A percentile compares a stretch with the other conserved stretches of the same genome.
Conservation (phyloP, 2,888 invertebrate genomes). For the Shargacucullia verbasci region DNA sequence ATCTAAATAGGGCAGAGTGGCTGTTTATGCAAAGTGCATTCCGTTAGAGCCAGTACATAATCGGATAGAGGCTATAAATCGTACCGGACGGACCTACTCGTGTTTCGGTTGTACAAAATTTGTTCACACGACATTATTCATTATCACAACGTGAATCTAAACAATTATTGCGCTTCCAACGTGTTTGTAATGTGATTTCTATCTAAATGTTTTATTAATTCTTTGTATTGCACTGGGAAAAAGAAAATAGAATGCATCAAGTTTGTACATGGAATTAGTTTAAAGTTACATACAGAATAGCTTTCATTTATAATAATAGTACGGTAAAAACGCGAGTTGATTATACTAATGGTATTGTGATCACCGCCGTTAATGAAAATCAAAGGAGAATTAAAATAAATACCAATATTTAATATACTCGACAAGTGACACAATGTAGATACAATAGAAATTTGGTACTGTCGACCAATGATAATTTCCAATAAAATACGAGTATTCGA, state of each 20-base stretch:
- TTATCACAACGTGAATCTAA: constrained; percentile 68
- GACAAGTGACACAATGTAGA: no score
- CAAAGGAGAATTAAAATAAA: no score
- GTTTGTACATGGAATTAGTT: constrained; percentile 8
- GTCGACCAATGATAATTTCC: no score
- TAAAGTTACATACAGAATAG: neutral
- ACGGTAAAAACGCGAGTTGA: no score
- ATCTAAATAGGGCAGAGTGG: constrained; percentile 14
- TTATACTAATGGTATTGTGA: no score
- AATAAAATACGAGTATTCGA: no score
- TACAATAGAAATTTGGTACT: no score
- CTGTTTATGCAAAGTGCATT: constrained; percentile 68
- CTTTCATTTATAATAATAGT: no score
- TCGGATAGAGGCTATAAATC: constrained; percentile 75
- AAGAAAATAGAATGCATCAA: constrained; percentile 7
- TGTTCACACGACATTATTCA: constrained; percentile 75
- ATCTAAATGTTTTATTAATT: constrained; percentile 49
- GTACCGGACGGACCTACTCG: constrained; percentile 58
- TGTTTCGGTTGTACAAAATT: constrained; percentile 69
- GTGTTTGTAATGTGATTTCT: constrained; percentile 46
- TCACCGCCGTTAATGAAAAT: no score
- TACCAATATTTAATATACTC: no score
- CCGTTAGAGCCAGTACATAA: constrained; percentile 63
- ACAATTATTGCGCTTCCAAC: constrained; percentile 61
- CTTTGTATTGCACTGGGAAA: constrained; percentile 21